Evolutionary conservation across 2,888 invertebrate species (phyloP).

Genomic region (Palloptera scutellata): DNA sequence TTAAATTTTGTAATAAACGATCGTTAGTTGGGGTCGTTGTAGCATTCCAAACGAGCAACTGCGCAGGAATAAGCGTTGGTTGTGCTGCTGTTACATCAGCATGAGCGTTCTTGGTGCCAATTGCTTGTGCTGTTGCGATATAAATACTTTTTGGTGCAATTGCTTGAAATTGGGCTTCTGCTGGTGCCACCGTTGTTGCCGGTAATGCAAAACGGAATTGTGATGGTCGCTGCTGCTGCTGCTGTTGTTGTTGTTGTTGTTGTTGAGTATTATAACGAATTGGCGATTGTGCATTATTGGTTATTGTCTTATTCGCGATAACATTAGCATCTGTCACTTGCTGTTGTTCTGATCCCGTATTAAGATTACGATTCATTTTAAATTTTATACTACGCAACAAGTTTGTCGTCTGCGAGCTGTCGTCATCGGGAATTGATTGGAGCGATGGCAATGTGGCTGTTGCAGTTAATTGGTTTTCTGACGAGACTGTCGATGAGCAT

Average conservation of each 20-base stretch:
- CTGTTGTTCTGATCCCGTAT: conserved; percentile 33
- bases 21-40: background rate
- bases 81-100: conserved; percentile 40
- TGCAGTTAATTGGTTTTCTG: conserved; percentile 35
- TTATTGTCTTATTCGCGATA: background rate
- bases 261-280: conserved; percentile 13
- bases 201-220: conserved; percentile 43
- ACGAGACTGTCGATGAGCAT: conserved; percentile 43
- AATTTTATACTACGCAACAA: conserved; percentile 62
- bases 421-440: conserved; percentile 39
- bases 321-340: background rate
- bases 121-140: conserved; percentile 43
- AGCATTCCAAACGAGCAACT: conserved; percentile 29
- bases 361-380: conserved; percentile 61
- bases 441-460: conserved; percentile 24
- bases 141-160: conserved; percentile 53
- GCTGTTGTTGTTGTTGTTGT: conserved; percentile 27
- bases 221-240: conserved; percentile 21
- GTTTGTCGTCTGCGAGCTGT: conserved; percentile 57
- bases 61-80: conserved; percentile 36
- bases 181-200: conserved; percentile 19
- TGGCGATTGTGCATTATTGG: background rate
- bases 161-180: conserved; percentile 58
- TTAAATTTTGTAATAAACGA: background rate
- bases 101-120: conserved; percentile 31